These are phyloP conservation scores for Lineus longissimus DNA, from an alignment of 1,140 invertebrate species.

Conservation along the genomic window DNA sequence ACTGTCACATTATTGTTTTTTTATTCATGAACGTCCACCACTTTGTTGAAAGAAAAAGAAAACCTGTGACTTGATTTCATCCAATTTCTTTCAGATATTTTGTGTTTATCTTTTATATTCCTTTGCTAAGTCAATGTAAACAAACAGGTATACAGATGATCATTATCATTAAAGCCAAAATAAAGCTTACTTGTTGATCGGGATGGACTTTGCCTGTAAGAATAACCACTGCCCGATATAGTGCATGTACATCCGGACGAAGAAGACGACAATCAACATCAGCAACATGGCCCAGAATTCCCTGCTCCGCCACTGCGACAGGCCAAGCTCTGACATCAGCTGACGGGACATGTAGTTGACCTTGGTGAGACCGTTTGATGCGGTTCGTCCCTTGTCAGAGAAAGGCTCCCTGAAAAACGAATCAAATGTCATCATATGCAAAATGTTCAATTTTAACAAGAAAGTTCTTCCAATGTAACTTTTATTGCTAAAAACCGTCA, in stretches of 20 bases:
- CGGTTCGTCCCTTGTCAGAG: conserved; percentile 33
- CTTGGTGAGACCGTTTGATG: conserved; percentile 31
- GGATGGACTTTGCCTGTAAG: conserved; percentile 40
- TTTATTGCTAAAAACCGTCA: neutral
- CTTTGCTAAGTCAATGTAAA: too few species aligned
- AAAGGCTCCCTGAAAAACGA: conserved; percentile 31
- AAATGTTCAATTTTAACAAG: too few species aligned
- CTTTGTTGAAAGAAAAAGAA: too few species aligned
- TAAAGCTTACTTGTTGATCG: conserved; percentile 50
- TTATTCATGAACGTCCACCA: too few species aligned
- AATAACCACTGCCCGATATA: conserved; percentile 46
- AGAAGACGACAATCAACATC: conserved; percentile 43
- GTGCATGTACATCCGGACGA: conserved; percentile 41
- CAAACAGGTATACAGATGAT: too few species aligned
- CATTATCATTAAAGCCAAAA: too few species aligned
- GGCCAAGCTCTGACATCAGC: conserved; percentile 44
- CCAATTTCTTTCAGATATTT: too few species aligned
- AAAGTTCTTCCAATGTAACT: too few species aligned
- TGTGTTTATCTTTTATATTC: too few species aligned
- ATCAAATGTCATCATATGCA: too few species aligned
- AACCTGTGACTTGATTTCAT: too few species aligned
- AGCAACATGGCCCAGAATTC: conserved; percentile 51
- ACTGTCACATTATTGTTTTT: too few species aligned
- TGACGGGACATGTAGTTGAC: conserved; percentile 41
- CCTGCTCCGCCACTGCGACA: conserved; percentile 45